A percentile compares a stretch with the other conserved stretches of the same genome.
These are phyloP conservation scores for Potamarius usumacintae DNA, from an alignment of 2,113 vertebrate species.

Conservation along the genomic window DNA sequence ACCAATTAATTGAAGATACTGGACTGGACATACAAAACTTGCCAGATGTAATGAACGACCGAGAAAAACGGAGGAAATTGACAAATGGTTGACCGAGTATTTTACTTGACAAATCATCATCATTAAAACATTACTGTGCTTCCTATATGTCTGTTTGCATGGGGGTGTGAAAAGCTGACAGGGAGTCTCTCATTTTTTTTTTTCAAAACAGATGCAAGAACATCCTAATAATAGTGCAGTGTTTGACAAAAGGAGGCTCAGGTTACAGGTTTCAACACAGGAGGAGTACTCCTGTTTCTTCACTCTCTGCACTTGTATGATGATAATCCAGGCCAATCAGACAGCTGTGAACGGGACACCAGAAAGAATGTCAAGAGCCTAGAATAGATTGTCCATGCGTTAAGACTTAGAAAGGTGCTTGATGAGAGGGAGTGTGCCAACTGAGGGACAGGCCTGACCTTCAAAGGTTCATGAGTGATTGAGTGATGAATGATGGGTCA, in stretches of 20 bases:
- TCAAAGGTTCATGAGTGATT: constrained; percentile 10
- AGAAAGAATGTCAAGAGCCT: constrained; percentile 17
- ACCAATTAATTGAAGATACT: too few species aligned
- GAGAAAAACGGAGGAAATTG: too few species aligned
- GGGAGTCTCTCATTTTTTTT: constrained; percentile 28
- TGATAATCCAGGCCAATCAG: constrained; percentile 20
- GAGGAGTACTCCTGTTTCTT: constrained; percentile 33
- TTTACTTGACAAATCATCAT: too few species aligned
- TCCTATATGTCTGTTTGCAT: background rate
- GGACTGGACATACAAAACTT: too few species aligned
- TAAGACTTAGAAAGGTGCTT: constrained; percentile 49
- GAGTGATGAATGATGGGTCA: constrained; percentile 12
- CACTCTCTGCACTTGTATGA: background rate
- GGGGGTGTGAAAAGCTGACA: background rate
- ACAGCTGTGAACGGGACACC: constrained; percentile 51
- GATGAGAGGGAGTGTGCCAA: constrained; percentile 30
- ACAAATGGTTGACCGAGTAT: too few species aligned
- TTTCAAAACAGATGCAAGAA: constrained; percentile 39
- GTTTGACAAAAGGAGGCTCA: constrained; percentile 45
- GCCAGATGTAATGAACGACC: too few species aligned
- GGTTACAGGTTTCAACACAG: constrained; percentile 46
- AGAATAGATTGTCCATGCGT: constrained; percentile 46
- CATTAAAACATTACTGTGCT: background rate
- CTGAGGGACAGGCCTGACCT: background rate
- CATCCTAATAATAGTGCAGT: constrained; percentile 41